Conservation (phyloP, 1,140 invertebrate species). For the Lepidurus arcticus region DNA sequence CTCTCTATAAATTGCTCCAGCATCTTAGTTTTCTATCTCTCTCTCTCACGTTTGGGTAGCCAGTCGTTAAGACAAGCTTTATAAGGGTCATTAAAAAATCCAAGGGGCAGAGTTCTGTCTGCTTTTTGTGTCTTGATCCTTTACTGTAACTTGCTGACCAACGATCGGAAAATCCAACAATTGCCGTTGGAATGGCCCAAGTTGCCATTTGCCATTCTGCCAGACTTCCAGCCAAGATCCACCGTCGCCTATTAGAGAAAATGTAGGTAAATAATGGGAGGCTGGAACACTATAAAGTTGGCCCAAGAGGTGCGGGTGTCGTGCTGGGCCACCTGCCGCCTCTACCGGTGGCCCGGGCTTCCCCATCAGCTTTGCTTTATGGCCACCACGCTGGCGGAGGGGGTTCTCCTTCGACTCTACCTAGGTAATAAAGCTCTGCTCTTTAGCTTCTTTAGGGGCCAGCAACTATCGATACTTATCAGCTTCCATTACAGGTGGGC, state of each 20-base stretch:
- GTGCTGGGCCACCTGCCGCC: background rate
- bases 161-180: no score
- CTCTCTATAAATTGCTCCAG: background rate
- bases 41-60: slow-evolving; percentile 11
- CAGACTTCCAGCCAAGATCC: no score
- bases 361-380: slow-evolving; percentile 7
- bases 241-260: no score
- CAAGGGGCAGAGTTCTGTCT: background rate
- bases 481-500: slow-evolving; percentile 5
- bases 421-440: background rate
- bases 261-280: no score
- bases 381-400: no score
- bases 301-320: background rate
- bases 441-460: background rate
- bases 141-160: background rate
- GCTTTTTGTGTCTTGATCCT: background rate
- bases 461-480: background rate
- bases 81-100: background rate
- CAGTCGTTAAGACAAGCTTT: background rate
- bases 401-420: no score
- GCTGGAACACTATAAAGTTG: no score
- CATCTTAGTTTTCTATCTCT: background rate
- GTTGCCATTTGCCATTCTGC: no score
- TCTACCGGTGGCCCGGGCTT: background rate
- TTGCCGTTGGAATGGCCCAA: no score